phyloP scores from a whole-genome alignment of 2,888 invertebrate species.

The Mesorhabditis sp. region DNA sequence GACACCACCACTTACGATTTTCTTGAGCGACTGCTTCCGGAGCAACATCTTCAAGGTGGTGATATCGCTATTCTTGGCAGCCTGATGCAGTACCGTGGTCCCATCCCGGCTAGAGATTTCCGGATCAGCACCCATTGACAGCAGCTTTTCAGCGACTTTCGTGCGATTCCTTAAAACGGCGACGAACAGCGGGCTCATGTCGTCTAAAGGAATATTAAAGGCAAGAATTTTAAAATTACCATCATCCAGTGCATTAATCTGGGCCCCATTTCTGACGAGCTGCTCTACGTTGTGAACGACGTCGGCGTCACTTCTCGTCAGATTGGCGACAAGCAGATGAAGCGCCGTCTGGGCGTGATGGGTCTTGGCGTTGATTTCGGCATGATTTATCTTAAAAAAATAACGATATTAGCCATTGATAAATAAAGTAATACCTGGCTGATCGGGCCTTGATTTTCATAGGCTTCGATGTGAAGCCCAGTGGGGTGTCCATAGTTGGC shows the following conservation, averaged over 20 bases:
- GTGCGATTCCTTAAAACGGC: slow-evolving; percentile 12
- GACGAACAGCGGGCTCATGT: slow-evolving; percentile 18
- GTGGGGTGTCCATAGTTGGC: background rate
- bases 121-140: slow-evolving; percentile 25
- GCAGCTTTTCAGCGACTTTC: slow-evolving; percentile 11
- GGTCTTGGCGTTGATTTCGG: background rate
- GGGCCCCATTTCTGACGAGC: slow-evolving; percentile 22
- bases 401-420: too few species aligned
- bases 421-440: too few species aligned
- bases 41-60: slow-evolving; percentile 24
- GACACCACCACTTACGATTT: slow-evolving; percentile 8
- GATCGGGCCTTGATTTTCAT: background rate
- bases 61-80: slow-evolving; percentile 24
- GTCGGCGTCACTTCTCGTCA: background rate
- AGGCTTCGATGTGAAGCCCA: background rate
- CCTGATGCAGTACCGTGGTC: slow-evolving; percentile 35
- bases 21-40: slow-evolving; percentile 15
- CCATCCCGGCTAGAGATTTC: slow-evolving; percentile 30
- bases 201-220: slow-evolving; percentile 5
- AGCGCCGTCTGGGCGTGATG: background rate
- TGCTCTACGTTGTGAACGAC: slow-evolving; percentile 17
- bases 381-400: background rate
- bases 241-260: slow-evolving; percentile 22
- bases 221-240: slow-evolving; percentile 8
- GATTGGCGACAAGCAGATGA: slow-evolving; percentile 7